phyloP scores from a whole-genome alignment of 2,888 invertebrate genomes.

The Ctena decussata region DNA sequence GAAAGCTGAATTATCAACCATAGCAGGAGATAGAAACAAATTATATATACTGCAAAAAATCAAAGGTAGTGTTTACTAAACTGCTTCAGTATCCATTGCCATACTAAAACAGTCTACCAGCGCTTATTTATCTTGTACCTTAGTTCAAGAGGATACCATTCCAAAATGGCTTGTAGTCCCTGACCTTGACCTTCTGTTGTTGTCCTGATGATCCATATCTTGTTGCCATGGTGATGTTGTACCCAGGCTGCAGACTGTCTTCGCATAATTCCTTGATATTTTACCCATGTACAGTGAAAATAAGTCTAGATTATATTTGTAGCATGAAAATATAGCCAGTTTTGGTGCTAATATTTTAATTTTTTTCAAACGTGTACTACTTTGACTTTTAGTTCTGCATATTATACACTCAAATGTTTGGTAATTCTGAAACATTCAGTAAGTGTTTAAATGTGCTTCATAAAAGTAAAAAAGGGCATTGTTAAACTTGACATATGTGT shows the following conservation, averaged over 20 bases:
- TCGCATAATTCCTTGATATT: slow-evolving; percentile 10
- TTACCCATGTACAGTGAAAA: slow-evolving; percentile 11
- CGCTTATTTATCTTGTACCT: slow-evolving; percentile 2
- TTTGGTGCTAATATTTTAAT: slow-evolving; percentile 1
- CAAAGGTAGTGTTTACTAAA: not conserved
- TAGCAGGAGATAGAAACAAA: no score
- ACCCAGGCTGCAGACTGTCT: slow-evolving; percentile 8
- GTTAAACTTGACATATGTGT: no score
- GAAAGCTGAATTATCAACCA: no score
- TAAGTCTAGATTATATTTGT: slow-evolving; percentile 15
- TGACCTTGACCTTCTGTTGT: slow-evolving; percentile 24
- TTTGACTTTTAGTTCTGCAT: not conserved
- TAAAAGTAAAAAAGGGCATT: no score
- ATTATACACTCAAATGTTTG: not conserved
- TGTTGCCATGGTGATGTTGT: slow-evolving; percentile 64
- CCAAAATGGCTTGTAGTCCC: slow-evolving; percentile 15
- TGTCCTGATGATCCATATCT: slow-evolving; percentile 57
- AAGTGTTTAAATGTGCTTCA: no score
- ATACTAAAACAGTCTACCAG: not conserved
- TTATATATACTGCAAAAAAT: no score
- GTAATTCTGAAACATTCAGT: no score
- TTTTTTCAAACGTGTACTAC: no score
- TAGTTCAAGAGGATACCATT: slow-evolving; percentile 1
- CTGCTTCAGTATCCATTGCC: not conserved
- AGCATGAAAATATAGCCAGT: slow-evolving; percentile 14